Base-by-base conservation (phyloP, 1,140 invertebrate species). In the Olivierus martensii region DNA sequence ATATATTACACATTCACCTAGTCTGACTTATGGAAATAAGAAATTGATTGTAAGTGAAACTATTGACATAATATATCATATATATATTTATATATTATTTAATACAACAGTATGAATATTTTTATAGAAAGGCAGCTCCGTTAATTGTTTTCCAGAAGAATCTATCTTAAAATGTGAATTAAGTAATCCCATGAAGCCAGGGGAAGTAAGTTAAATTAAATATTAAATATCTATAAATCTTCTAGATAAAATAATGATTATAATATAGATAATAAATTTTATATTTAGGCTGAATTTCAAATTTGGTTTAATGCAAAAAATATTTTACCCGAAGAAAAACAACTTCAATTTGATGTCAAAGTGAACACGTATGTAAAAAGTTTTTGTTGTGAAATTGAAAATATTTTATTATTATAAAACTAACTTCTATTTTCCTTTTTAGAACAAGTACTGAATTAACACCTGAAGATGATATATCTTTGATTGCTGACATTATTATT, bases 361-460 rank as follows among this genome's bases (percentile, higher is more conserved):
- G 81, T 80, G 0, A 92, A 93, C 69, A 91, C 90, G 68, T n/a
- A 90, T 88, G 6, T 91, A 83, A 0, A 12, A 44, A 18, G 10
- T 18, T 50, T 50, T 18, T 41, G 18, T 50, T 50, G 6, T 48
- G 3, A 21, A 39, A 19, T 41, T 12, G 3, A 5, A 19, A 41
- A 12, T n/a, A 34, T 34, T n/a, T n/a, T n/a, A n/a, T n/a, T n/a
- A n/a, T n/a, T n/a, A n/a, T n/a, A n/a, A n/a, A n/a, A n/a, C n/a
- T n/a, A n/a, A n/a, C n/a, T n/a, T n/a, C n/a, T n/a, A 11, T 36
- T 46, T n/a, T 42, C 39, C 0, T 46, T n/a, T 55, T 49, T 48
- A 62, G 61, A 41, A 63, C 62, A 49, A 69, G 67, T 49, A 56
- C 56, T 46, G 65, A 69, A 77, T 77, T 54, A 79, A 86, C 66